Evolutionary conservation across 2,888 invertebrate species (phyloP).

Genomic region (Erebia palarica): DNA sequence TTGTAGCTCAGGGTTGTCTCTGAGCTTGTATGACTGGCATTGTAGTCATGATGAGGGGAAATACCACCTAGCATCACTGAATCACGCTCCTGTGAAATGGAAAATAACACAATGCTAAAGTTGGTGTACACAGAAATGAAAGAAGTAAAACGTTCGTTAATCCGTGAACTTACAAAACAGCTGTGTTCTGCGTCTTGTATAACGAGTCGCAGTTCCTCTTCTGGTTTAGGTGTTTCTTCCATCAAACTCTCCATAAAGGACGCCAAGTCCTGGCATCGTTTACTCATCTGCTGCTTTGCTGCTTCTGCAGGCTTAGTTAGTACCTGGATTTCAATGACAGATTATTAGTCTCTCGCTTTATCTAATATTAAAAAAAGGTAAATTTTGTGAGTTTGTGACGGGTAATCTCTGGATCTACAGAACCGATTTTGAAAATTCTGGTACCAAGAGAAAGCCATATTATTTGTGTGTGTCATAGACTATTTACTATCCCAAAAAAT

Average conservation of each 20-base stretch:
- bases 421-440: too few species aligned
- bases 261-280: constrained; percentile 88
- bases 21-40: constrained; percentile 89
- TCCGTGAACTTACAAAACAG: constrained; percentile 81
- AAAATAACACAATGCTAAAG: background rate
- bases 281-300: constrained; percentile 85
- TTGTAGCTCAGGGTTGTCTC: constrained; percentile 92
- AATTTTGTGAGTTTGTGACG: too few species aligned
- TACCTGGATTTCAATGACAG: constrained; percentile 51
- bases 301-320: constrained; percentile 77
- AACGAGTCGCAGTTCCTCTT: constrained; percentile 81
- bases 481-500: too few species aligned
- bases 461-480: too few species aligned
- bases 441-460: too few species aligned
- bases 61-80: constrained; percentile 93
- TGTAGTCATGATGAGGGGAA: constrained; percentile 91
- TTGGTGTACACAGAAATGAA: background rate
- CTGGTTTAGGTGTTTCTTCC: constrained; percentile 84
- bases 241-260: constrained; percentile 89
- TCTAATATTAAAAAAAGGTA: too few species aligned
- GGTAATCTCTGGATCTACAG: too few species aligned
- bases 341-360: too few species aligned
- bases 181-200: constrained; percentile 83
- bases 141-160: background rate
- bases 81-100: constrained; percentile 84